Conservation (phyloP, 1,140 invertebrate species). For the Zaprionus inermis region DNA sequence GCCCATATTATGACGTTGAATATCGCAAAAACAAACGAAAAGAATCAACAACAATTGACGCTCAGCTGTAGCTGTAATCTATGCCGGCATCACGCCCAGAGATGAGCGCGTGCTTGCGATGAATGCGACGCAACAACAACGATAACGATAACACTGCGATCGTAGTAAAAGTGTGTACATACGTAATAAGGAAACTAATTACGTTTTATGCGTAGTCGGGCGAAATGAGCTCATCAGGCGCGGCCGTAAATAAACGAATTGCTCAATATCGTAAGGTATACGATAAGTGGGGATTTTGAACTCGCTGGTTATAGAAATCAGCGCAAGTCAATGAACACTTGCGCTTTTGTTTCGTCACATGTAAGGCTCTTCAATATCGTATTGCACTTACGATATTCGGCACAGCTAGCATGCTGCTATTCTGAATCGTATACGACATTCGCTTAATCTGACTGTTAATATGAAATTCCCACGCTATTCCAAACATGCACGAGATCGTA, state of each 20-base stretch:
- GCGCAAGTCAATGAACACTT: background rate
- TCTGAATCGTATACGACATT: background rate
- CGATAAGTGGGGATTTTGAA: background rate
- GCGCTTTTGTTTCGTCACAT: background rate
- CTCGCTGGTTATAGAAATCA: background rate
- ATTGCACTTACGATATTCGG: background rate
- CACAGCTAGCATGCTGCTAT: no score
- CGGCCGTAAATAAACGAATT: background rate
- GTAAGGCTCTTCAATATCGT: background rate
- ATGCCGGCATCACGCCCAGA: constrained; percentile 31
- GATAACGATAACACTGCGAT: background rate
- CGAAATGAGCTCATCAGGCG: no score
- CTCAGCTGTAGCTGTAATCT: constrained; percentile 34
- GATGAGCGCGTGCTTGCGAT: constrained; percentile 18
- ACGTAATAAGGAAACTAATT: background rate
- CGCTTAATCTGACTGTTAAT: background rate
- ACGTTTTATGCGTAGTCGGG: background rate
- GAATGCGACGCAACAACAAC: background rate
- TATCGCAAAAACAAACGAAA: constrained; percentile 21
- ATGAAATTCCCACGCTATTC: background rate
- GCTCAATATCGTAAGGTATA: background rate
- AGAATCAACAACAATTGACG: background rate
- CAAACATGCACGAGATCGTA: constrained; percentile 4
- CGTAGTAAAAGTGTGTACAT: background rate
- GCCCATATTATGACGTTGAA: constrained; percentile 24